A percentile compares a stretch with the other conserved stretches of the same genome.
These are phyloP conservation scores for Pachyramphus minor DNA, from an alignment of 2,113 vertebrate genomes.

Conservation along the genomic window DNA sequence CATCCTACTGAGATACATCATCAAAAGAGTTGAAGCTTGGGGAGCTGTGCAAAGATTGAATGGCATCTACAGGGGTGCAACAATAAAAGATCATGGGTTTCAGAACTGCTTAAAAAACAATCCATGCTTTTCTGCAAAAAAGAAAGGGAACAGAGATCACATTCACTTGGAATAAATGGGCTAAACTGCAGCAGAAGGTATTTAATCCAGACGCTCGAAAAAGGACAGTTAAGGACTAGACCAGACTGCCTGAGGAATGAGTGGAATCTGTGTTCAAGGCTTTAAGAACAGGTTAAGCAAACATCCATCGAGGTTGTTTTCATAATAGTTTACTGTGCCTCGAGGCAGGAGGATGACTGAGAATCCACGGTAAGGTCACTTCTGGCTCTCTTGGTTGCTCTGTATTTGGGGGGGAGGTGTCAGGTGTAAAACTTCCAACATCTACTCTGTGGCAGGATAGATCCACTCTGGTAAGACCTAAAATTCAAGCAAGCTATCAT, in stretches of 20 bases:
- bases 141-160: not conserved
- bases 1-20: not conserved
- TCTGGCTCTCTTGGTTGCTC: not conserved
- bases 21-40: not conserved
- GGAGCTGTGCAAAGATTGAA: not conserved
- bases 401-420: not conserved
- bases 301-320: not conserved
- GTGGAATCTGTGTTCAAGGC: not conserved
- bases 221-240: not conserved
- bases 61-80: not conserved
- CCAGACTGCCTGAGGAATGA: not conserved
- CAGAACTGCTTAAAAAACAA: not conserved
- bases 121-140: not conserved
- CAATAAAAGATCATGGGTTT: not conserved
- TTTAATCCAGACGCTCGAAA: not conserved
- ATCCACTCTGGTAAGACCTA: too few relatives aligned
- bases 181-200: not conserved
- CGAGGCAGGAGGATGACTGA: not conserved
- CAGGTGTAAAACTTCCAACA: not conserved
- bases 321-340: not conserved
- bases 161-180: not conserved
- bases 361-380: not conserved
- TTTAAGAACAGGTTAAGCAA: constrained; percentile 2
- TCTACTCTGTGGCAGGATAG: not conserved
- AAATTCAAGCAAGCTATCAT: too few relatives aligned